phyloP scores from a whole-genome alignment of 2,113 vertebrate genomes.

The Corythaixoides concolor region DNA sequence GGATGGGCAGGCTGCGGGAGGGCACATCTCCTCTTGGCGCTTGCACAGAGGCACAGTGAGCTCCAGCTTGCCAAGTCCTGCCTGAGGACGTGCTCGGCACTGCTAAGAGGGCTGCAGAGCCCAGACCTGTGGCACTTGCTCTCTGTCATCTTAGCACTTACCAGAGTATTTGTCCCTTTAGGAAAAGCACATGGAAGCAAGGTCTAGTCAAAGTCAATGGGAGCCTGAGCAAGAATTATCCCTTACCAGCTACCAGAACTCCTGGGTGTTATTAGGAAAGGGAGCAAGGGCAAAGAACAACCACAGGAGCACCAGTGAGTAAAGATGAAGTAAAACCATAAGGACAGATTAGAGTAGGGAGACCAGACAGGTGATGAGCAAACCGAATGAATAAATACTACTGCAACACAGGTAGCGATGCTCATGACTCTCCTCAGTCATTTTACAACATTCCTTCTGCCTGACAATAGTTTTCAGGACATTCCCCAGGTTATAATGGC shows the following conservation, averaged over 20 bases:
- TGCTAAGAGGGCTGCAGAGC: neutral
- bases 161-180: neutral
- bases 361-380: neutral
- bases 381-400: neutral
- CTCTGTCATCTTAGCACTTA: neutral
- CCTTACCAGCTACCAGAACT: neutral
- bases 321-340: neutral
- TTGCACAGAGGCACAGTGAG: neutral
- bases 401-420: neutral
- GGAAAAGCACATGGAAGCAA: neutral
- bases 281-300: neutral
- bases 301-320: rapidly evolving
- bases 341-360: neutral
- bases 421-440: neutral
- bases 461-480: neutral
- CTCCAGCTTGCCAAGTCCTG: neutral
- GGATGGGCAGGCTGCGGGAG: neutral
- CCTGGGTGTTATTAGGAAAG: neutral
- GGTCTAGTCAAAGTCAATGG: neutral
- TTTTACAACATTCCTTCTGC: neutral
- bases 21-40: neutral
- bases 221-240: neutral
- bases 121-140: neutral
- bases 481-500: neutral
- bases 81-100: neutral